Evolutionary conservation across 2,797 vertebrate species (phyloP).

Genomic region (Leuciscus waleckii): DNA sequence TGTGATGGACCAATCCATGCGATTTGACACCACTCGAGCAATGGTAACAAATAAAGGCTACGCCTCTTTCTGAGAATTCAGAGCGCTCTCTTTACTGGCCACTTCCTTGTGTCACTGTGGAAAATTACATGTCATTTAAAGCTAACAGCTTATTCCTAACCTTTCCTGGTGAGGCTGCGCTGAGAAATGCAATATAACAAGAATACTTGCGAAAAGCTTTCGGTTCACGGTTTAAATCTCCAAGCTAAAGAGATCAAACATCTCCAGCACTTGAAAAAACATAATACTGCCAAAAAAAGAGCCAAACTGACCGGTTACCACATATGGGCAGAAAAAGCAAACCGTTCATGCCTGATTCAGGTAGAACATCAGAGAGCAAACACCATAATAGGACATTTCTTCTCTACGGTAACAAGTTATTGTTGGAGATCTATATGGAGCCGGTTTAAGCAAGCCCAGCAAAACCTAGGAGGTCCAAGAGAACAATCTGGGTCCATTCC

Average conservation of each 20-base stretch:
- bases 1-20: conserved; percentile 19
- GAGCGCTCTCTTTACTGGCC: neutral
- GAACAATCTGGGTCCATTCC: neutral
- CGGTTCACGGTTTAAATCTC: conserved; percentile 8
- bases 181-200: conserved; percentile 4
- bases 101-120: neutral
- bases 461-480: neutral
- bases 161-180: neutral
- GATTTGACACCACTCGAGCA: conserved; percentile 30
- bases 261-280: neutral
- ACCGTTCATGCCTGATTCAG: neutral
- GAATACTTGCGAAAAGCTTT: neutral
- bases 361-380: neutral
- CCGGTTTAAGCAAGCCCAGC: conserved; percentile 1
- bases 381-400: conserved; percentile 12
- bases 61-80: conserved; percentile 6
- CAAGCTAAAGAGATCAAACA: conserved; percentile 20
- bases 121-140: conserved; percentile 14
- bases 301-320: neutral
- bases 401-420: conserved; percentile 5
- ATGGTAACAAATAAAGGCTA: conserved; percentile 38
- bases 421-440: neutral
- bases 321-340: conserved; percentile 36
- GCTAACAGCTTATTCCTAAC: neutral
- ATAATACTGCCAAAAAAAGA: conserved; percentile 9